Evolutionary conservation across 1,140 invertebrate species (phyloP), one percentile per base, ranked within the genome.

Genomic region (Matsumurasca onukii): DNA sequence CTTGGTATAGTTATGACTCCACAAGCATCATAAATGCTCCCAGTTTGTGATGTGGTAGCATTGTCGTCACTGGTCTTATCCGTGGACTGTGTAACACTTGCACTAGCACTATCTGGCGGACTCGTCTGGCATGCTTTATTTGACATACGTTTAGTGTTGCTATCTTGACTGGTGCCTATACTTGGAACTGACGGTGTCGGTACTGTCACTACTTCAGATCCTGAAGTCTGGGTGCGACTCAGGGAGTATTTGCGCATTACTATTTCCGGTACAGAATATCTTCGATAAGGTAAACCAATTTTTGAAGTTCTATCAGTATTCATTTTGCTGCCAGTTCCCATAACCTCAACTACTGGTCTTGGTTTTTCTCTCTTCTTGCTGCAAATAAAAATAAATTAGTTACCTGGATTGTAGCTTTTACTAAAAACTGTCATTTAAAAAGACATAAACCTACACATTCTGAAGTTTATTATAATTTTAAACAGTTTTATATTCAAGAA

Each of bases 191-290:
- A 45, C 17, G 62, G 51, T 66, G 66, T 68, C 3, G 69, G 65
- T 39, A 51, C 64, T 20, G 55, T 65, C 20, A 63, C 67, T 1
- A 52, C n/a, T 17, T 52, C 71, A 25, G 52, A 61, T 20, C 63
- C 59, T 27, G 66, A 64, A 20, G 71, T 68, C 15, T 67, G 59
- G 3, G 49, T 39, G 17, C 69, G 45, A 3, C 52, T 63, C 29
- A 76, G 68, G n/a, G 71, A 66, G 51, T 74, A 76, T 29, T 72
- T 72, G 30, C 75, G 63, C 75, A 76, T 76, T 13, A 76, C 72
- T n/a, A 71, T 70, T 64, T 76, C 75, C 20, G 75, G 75, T 61
- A 76, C 70, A 13, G 75, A 76, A 61, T 73, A 76, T 31, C 75
- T 34, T 67, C 75, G 67, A 31, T 67, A 68, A 27, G 71, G 73